Evolutionary conservation across 35 echinoderm and acorn worm genomes (phyloP), one percentile per base, ranked within the genome.

Genomic region (Ophiothrix spiculata): DNA sequence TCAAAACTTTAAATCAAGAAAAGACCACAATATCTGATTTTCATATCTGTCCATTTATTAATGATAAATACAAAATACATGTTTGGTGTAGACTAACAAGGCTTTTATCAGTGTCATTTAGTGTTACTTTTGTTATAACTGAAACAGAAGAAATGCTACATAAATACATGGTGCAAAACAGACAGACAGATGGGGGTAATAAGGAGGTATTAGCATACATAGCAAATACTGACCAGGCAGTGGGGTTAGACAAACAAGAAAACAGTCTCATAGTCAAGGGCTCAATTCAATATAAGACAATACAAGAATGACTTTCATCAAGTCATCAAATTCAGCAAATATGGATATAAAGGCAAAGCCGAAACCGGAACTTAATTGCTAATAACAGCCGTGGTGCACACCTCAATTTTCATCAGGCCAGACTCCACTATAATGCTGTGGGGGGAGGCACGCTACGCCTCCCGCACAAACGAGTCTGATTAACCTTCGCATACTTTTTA

Each of bases 41-140:
- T n/a, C 8, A 69, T 28, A 69, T 69, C 60, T 69, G 60, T 69
- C 60, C 60, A 69, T 69, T 69, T 69, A 69, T 69, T 69, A 69
- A 15, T 69, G 60, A 25, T 69, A 69, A 69, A 69, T 69, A 69
- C 60, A 69, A 69, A 69, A 69, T 69, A 69, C 60, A 69, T 25
- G 60, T 69, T 69, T 69, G 60, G 60, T 69, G 60, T 69, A 69
- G 29, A 69, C 29, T 69, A 69, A 69, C 60, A 69, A 69, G 60
- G 60, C 60, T 11, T 69, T 69, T 69, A 25, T 25, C 17, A 25
- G 8, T 69, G 23, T 69, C 25, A 69, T 69, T 69, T 12, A 25
- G 17, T 54, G 8, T 54, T 54, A 11, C 29, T 69, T 69, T 12
- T 69, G 60, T 69, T 69, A 69, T n/a, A 25, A n/a, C n/a, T n/a